These are phyloP conservation scores for Eulimnadia texana DNA, from an alignment of 1,140 invertebrate genomes.

Conservation along the genomic window DNA sequence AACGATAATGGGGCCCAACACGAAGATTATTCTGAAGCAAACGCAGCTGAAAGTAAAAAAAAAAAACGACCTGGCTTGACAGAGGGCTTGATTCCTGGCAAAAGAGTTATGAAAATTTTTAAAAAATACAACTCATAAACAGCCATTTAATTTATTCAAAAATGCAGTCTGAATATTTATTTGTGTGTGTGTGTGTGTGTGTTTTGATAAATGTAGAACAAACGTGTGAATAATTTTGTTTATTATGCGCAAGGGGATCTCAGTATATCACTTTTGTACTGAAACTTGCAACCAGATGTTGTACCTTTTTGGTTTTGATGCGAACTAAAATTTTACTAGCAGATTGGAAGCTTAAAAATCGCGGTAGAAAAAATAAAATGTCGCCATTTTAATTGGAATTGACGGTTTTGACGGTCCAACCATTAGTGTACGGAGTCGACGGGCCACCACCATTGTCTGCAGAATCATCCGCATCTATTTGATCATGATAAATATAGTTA, in stretches of 20 bases:
- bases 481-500: background rate
- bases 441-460: background rate
- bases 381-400: background rate
- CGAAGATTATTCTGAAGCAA: background rate
- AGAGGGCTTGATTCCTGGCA: constrained; percentile 60
- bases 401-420: background rate
- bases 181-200: too few species aligned
- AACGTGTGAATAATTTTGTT: too few species aligned
- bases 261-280: too few species aligned
- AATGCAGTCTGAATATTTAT: too few species aligned
- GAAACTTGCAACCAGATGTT: too few species aligned
- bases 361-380: background rate
- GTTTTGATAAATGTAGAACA: too few species aligned
- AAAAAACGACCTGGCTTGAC: constrained; percentile 63
- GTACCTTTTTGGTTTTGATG: too few species aligned
- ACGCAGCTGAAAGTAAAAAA: constrained; percentile 28
- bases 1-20: too few species aligned
- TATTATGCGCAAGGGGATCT: too few species aligned
- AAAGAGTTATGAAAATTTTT: constrained; percentile 69
- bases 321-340: too few species aligned
- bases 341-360: background rate
- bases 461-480: background rate
- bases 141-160: too few species aligned
- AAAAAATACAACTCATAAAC: constrained; percentile 43
- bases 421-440: background rate